These are phyloP conservation scores for Antheraea yamamai DNA, from an alignment of 2,888 invertebrate species.

Conservation along the genomic window DNA sequence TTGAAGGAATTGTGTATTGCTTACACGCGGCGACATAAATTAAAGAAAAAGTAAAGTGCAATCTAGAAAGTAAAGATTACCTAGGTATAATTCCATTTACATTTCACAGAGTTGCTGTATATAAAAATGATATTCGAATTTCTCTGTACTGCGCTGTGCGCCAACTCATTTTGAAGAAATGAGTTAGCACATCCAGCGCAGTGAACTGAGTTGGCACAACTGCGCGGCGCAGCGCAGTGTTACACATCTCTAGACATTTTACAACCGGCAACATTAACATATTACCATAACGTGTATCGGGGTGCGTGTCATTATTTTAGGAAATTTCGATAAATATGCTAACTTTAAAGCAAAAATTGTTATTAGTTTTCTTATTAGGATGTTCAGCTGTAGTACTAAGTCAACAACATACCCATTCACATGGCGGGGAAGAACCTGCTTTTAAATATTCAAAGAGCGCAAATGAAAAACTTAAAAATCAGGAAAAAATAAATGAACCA, in stretches of 20 bases:
- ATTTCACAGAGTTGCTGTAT: too few species aligned
- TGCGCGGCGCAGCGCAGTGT: too few species aligned
- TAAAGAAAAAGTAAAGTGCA: too few species aligned
- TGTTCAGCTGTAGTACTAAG: constrained; percentile 49
- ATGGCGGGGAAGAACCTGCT: constrained; percentile 84
- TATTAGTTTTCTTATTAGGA: constrained; percentile 36
- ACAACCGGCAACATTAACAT: background rate
- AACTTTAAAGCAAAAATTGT: constrained; percentile 12
- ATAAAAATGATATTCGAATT: too few species aligned
- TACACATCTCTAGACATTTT: background rate
- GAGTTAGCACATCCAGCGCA: too few species aligned
- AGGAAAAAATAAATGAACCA: constrained; percentile 51
- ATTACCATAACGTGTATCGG: background rate
- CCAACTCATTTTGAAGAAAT: too few species aligned
- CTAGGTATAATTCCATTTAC: too few species aligned
- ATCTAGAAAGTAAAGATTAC: too few species aligned
- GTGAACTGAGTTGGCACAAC: too few species aligned
- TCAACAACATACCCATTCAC: constrained; percentile 76
- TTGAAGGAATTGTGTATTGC: too few species aligned
- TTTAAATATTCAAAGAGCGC: constrained; percentile 92
- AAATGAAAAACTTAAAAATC: constrained; percentile 77
- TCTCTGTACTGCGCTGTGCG: too few species aligned
- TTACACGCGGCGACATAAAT: too few species aligned
- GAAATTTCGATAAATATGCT: constrained; percentile 15
- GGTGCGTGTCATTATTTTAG: constrained; percentile 4